A percentile compares a stretch with the other conserved stretches of the same genome.
These are phyloP conservation scores for Cydia amplana DNA, from an alignment of 1,140 invertebrate genomes.

Conservation along the genomic window DNA sequence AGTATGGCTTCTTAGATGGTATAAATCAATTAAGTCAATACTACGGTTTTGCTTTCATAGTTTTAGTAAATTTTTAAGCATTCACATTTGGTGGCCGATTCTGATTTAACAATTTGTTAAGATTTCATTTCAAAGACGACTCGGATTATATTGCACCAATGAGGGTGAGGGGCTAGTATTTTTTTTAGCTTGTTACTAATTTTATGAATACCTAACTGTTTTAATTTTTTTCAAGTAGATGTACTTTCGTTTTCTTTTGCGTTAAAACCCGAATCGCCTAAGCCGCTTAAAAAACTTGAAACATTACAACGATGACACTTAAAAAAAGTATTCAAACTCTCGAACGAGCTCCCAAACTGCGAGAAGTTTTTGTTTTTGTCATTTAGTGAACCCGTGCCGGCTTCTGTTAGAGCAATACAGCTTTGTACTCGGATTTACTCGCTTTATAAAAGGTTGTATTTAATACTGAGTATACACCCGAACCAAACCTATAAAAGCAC, in stretches of 20 bases:
- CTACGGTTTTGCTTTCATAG: no score
- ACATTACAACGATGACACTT: conserved; percentile 46
- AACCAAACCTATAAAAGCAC: no score
- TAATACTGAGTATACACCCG: neutral
- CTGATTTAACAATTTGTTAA: no score
- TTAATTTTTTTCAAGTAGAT: neutral
- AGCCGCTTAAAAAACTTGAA: conserved; percentile 43
- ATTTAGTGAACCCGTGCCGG: conserved; percentile 24
- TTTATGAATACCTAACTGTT: neutral
- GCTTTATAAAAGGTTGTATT: neutral
- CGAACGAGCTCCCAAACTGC: conserved; percentile 42
- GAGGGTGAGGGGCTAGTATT: no score
- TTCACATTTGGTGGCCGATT: no score
- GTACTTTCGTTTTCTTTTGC: neutral
- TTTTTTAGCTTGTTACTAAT: neutral
- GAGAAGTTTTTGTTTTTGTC: conserved; percentile 41
- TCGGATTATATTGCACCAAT: no score
- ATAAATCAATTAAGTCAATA: no score
- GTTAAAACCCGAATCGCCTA: conserved; percentile 24
- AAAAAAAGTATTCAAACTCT: conserved; percentile 47
- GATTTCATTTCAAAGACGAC: no score
- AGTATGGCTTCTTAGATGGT: neutral
- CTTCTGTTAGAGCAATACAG: neutral
- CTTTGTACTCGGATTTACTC: conserved; percentile 11
- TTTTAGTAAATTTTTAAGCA: no score